phyloP scores from a whole-genome alignment of 1,140 invertebrate genomes.

The Panagrolaimus sp. region DNA sequence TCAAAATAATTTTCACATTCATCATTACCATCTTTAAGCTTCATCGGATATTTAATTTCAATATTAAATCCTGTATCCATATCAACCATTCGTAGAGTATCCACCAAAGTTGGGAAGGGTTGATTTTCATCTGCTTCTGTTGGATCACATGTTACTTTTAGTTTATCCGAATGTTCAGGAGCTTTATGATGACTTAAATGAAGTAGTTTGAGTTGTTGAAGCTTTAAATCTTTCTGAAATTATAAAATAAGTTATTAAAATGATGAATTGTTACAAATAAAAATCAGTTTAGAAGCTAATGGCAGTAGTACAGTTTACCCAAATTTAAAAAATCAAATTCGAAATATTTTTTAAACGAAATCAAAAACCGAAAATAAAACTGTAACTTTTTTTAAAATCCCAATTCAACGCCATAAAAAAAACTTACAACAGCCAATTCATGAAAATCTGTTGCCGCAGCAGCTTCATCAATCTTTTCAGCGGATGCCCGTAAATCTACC shows the following conservation, averaged over 20 bases:
- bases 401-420: too few species aligned
- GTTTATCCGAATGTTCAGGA: constrained; percentile 17
- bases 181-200: constrained; percentile 38
- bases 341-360: too few species aligned
- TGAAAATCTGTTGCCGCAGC: constrained; percentile 45
- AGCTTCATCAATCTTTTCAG: background rate
- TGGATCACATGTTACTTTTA: constrained; percentile 27
- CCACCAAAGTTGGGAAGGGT: constrained; percentile 42
- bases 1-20: constrained; percentile 45
- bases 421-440: constrained; percentile 53
- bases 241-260: too few species aligned
- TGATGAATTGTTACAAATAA: too few species aligned
- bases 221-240: constrained; percentile 56
- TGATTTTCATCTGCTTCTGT: constrained; percentile 39
- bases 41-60: constrained; percentile 38
- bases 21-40: constrained; percentile 27
- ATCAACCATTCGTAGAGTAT: constrained; percentile 33
- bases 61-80: constrained; percentile 40
- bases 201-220: constrained; percentile 46
- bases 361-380: too few species aligned
- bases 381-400: too few species aligned
- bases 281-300: too few species aligned
- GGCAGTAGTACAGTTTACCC: too few species aligned
- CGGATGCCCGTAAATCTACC: background rate
- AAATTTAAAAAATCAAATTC: too few species aligned